These are phyloP conservation scores for Labia minor DNA, from an alignment of 2,888 invertebrate species.

Conservation along the genomic window DNA sequence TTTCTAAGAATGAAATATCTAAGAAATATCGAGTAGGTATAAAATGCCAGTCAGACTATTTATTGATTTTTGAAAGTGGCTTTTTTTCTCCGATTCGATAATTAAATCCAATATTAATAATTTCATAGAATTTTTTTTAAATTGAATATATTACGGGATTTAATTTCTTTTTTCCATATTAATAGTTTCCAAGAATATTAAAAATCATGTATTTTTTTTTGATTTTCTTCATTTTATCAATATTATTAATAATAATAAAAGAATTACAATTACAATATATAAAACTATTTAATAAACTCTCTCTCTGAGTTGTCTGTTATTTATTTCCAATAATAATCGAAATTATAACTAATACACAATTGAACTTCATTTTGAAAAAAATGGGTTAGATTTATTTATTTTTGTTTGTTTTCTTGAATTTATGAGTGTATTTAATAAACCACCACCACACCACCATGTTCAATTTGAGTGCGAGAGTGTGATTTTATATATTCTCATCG, in stretches of 20 bases:
- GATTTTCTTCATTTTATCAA: too few species aligned
- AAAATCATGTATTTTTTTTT: too few species aligned
- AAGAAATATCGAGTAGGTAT: conserved; percentile 5
- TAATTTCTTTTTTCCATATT: background rate
- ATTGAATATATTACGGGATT: background rate
- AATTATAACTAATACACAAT: too few species aligned
- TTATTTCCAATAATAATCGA: too few species aligned
- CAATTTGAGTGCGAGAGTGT: too few species aligned
- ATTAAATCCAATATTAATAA: background rate
- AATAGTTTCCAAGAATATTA: too few species aligned
- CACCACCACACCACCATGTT: background rate
- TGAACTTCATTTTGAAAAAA: too few species aligned
- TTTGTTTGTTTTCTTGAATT: background rate
- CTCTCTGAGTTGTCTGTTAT: too few species aligned
- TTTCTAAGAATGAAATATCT: background rate
- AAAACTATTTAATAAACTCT: too few species aligned
- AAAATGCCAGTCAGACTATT: background rate
- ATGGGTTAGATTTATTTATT: background rate
- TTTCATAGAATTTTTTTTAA: background rate
- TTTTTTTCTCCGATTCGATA: background rate
- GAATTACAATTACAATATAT: too few species aligned
- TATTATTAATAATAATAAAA: too few species aligned
- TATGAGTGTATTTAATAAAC: background rate
- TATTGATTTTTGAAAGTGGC: background rate
- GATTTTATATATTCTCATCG: background rate